phyloP scores from a whole-genome alignment of 2,113 vertebrate genomes.

The Grantiella picta region DNA sequence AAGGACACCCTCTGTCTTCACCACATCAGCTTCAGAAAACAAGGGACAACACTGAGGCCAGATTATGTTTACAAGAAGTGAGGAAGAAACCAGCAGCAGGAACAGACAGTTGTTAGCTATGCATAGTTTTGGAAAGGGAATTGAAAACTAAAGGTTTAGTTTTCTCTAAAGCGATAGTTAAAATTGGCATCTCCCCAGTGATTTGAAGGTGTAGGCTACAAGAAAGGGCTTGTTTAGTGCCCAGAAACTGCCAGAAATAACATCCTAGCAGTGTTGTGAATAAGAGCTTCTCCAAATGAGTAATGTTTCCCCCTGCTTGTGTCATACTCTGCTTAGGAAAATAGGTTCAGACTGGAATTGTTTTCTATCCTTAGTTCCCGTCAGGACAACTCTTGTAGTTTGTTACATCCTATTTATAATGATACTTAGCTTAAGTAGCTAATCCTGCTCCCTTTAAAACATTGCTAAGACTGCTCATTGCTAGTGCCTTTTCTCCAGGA shows the following conservation, averaged over 20 bases:
- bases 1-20: neutral
- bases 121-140: neutral
- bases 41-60: neutral
- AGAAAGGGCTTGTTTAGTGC: neutral
- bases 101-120: neutral
- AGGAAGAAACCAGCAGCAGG: neutral
- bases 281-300: neutral
- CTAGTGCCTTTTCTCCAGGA: neutral
- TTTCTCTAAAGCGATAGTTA: neutral
- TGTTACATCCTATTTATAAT: neutral
- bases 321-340: neutral
- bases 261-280: neutral
- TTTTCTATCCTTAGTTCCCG: neutral
- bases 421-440: neutral
- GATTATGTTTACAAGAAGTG: neutral
- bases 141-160: neutral
- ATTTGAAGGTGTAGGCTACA: neutral
- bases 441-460: conserved; percentile 1
- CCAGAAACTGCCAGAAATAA: neutral
- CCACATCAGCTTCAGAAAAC: neutral
- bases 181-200: neutral
- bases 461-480: neutral
- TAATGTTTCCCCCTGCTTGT: neutral
- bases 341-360: neutral
- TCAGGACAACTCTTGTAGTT: neutral